A percentile compares a stretch with the other conserved stretches of the same genome.
Conservation (phyloP, 2,888 invertebrate genomes). For the Ennomos fuscantarius region DNA sequence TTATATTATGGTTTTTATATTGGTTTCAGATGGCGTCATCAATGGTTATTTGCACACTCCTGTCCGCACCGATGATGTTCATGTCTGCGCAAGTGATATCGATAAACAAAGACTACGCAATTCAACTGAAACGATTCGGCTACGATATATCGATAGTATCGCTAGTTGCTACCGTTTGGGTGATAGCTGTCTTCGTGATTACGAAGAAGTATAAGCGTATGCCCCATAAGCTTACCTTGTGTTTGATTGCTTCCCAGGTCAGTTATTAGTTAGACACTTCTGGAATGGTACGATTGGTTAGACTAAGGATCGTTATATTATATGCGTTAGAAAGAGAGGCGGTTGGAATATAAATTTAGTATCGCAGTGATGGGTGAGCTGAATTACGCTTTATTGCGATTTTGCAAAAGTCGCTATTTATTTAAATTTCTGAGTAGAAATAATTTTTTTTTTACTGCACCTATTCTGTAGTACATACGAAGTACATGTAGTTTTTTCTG, state of each 20-base stretch:
- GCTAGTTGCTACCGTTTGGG: conserved; percentile 91
- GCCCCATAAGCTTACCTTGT: conserved; percentile 93
- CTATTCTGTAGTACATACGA: too few species aligned
- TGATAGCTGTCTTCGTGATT: conserved; percentile 89
- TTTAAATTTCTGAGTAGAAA: too few species aligned
- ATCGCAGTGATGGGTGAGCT: too few species aligned
- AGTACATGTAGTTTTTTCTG: too few species aligned
- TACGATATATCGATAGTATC: conserved; percentile 94
- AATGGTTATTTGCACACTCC: conserved; percentile 97
- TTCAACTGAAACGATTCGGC: conserved; percentile 91
- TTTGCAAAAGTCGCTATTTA: too few species aligned
- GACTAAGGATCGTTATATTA: too few species aligned
- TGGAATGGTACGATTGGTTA: neutral
- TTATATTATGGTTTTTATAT: too few species aligned
- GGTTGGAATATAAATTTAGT: too few species aligned
- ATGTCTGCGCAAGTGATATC: conserved; percentile 97
- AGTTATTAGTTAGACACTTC: conserved; percentile 29
- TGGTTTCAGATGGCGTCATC: conserved; percentile 92
- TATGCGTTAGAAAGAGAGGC: too few species aligned
- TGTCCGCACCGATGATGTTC: conserved; percentile 98
- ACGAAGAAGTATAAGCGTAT: conserved; percentile 91
- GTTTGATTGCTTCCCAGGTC: conserved; percentile 93
- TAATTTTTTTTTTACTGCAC: too few species aligned
- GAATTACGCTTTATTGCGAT: too few species aligned
- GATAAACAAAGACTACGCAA: conserved; percentile 91